These are phyloP conservation scores for Tragulus kanchil DNA, from an alignment of 2,113 vertebrate species.

Conservation along the genomic window DNA sequence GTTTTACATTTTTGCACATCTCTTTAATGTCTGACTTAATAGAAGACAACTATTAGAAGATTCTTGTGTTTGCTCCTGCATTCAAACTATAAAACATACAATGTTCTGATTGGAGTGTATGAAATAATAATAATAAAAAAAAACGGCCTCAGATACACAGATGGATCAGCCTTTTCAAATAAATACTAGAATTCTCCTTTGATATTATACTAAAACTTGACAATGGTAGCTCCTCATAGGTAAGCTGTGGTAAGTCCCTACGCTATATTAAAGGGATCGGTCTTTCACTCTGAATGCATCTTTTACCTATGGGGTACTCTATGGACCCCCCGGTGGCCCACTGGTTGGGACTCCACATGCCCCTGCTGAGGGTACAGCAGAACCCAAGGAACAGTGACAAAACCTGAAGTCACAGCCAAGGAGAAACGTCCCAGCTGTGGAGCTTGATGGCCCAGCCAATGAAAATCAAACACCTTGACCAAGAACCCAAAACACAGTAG, in stretches of 20 bases:
- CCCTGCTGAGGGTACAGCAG: not conserved
- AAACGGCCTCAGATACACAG: not conserved
- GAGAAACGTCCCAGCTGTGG: not conserved
- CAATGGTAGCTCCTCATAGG: not conserved
- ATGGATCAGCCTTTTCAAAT: not conserved
- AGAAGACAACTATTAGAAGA: not conserved
- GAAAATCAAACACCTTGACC: not conserved
- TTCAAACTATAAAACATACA: not conserved
- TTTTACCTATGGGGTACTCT: not conserved
- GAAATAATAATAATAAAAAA: not conserved
- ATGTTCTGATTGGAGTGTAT: not conserved
- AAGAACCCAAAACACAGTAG: not conserved
- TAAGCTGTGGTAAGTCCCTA: not conserved
- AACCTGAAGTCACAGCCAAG: not conserved
- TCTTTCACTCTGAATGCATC: not conserved
- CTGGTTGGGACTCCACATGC: not conserved
- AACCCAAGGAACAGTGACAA: not conserved
- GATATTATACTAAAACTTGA: not conserved
- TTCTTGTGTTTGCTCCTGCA: not conserved
- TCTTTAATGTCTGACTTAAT: not conserved
- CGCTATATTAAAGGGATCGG: not conserved
- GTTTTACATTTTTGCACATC: slow-evolving; percentile 2
- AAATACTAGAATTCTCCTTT: not conserved
- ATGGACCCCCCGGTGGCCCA: not conserved
- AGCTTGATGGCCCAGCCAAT: not conserved